Conservation (phyloP, 2,113 vertebrate species). For the Ceuthmochares aereus region DNA sequence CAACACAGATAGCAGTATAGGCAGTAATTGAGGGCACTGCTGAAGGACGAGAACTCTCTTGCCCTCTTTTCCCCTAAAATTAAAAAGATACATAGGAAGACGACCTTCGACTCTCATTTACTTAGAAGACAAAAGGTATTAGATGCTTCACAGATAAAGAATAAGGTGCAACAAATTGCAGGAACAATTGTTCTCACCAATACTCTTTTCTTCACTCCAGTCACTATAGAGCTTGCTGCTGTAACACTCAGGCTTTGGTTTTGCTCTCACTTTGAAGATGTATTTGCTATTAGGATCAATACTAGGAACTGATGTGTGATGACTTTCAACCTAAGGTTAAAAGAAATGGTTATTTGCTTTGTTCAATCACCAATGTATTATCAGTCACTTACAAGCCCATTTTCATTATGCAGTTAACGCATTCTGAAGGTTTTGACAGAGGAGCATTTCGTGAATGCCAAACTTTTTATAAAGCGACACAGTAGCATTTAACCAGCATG, state of each 20-base stretch:
- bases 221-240: slow-evolving; percentile 37
- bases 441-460: neutral
- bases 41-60: neutral
- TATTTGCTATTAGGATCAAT: slow-evolving; percentile 10
- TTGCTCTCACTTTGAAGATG: slow-evolving; percentile 55
- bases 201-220: slow-evolving; percentile 58
- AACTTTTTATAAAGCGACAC: neutral
- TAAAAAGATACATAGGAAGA: neutral
- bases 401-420: neutral
- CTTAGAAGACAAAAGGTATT: neutral
- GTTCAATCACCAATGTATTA: neutral
- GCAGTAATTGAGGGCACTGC: neutral
- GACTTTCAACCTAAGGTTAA: neutral
- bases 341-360: neutral
- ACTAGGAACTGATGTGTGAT: neutral
- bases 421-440: neutral
- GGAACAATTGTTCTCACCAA: slow-evolving; percentile 34
- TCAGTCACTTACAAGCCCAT: neutral
- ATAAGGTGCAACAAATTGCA: neutral
- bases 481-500: neutral
- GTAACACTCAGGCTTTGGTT: neutral
- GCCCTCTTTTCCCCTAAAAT: neutral
- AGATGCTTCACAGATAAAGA: neutral
- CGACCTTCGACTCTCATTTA: neutral
- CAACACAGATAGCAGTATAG: rapidly evolving